Base-by-base conservation (phyloP, 2,888 invertebrate genomes). In the Drosophila anceps region DNA sequence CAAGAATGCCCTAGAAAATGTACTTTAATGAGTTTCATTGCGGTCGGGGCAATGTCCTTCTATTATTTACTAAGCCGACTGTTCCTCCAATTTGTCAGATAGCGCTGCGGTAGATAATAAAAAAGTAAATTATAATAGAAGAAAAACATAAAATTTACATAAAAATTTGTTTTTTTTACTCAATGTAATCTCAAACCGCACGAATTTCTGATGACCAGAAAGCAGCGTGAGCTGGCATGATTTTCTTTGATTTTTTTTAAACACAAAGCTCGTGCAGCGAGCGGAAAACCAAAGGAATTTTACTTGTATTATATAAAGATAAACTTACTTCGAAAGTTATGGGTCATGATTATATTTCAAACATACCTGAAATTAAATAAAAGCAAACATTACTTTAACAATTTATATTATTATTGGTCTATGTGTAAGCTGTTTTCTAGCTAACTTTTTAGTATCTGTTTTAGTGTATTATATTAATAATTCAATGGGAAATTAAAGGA, bases 101-200 rank as follows among this genome's bases (percentile, higher is more conserved):
- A 33, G 53, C 46, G 70, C 65, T 63, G 50, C 74, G 60, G 50
- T 68, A 67, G 70, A 85, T 73, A 80, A 81, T 75, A 75, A 81
- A 77, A 73, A 80, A 62, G 68, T 44, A 71, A 72, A 82, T 79
- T 79, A 79, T 70, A 65, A 82, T 69, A 80, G 78, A 54, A 74
- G 74, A 69, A 73, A 81, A 79, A 78, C 81, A 82, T 82, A 81
- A 82, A 84, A 84, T 84, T 82, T 84, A 76, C 81, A 82, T 84
- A 84, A 82, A 81, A 77, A 81, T 82, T 76, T 58, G 48, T 73
- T 74, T 62, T 74, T 62, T 29, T 61, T 57, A 48, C 68, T 43
- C 59, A 67, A 81, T 75, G 76, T 69, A 82, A 82, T 79, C 80
- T 76, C 78, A 46, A 35, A 9, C 31, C 46, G 13, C n/a, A n/a